Evolutionary conservation across 2,888 invertebrate genomes (phyloP).

Genomic region (Papilio demoleus): DNA sequence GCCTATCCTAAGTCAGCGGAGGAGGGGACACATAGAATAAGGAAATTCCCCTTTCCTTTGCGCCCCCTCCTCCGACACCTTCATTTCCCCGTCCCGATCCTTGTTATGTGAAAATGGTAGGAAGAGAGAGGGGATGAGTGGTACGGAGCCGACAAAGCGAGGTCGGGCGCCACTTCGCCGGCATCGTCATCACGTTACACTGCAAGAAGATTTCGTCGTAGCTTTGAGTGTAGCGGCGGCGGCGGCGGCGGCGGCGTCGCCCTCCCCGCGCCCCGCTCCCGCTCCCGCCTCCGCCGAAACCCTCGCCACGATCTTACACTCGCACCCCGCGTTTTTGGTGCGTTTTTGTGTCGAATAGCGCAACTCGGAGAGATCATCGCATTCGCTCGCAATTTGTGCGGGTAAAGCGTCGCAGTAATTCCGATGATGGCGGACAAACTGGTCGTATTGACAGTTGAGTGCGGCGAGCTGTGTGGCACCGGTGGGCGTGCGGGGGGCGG

Average conservation of each 20-base stretch:
- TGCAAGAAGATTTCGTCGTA: conserved; percentile 23
- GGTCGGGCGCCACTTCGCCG: too few relatives aligned
- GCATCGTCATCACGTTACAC: background rate
- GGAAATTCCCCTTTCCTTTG: too few relatives aligned
- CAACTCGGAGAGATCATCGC: background rate
- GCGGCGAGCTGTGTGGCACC: conserved; percentile 8
- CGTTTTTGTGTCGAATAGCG: background rate
- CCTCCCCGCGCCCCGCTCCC: conserved; percentile 38
- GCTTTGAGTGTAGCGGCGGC: conserved; percentile 11
- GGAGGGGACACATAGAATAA: too few relatives aligned
- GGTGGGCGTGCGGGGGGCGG: conserved; percentile 22
- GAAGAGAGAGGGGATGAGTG: too few relatives aligned
- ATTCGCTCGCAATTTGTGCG: background rate
- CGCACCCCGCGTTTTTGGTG: conserved; percentile 9
- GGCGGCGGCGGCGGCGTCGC: background rate
- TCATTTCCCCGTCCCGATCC: too few relatives aligned
- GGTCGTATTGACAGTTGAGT: background rate
- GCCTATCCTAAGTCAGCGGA: too few relatives aligned
- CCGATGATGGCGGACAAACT: background rate
- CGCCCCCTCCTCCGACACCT: too few relatives aligned
- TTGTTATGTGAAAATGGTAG: too few relatives aligned
- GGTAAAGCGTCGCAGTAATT: background rate
- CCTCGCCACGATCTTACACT: background rate
- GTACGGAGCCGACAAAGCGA: too few relatives aligned
- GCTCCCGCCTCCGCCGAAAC: conserved; percentile 44